These are phyloP conservation scores for Pterobdella sp. DNA, from an alignment of 2,888 invertebrate genomes.

Conservation along the genomic window DNA sequence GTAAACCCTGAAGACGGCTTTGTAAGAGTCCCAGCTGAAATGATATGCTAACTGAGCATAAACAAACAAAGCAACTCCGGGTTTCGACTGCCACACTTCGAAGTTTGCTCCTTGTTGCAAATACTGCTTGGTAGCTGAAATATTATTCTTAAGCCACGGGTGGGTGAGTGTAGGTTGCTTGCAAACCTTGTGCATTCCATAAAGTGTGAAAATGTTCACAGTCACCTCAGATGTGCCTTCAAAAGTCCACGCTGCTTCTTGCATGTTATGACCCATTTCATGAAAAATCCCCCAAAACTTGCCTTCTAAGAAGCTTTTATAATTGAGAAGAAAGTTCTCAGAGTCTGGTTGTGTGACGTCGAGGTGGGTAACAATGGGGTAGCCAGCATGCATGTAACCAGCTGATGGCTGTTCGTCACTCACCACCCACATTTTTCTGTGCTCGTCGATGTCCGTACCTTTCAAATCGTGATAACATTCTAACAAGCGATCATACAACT, in stretches of 20 bases:
- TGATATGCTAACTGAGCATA: constrained; percentile 39
- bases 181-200: constrained; percentile 37
- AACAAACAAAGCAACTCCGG: constrained; percentile 36
- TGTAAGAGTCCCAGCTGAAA: constrained; percentile 39
- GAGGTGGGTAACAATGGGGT: constrained; percentile 39
- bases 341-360: constrained; percentile 34
- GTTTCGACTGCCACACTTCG: constrained; percentile 35
- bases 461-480: constrained; percentile 35
- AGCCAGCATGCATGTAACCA: constrained; percentile 40
- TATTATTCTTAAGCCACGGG: constrained; percentile 34
- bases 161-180: constrained; percentile 35
- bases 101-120: constrained; percentile 34
- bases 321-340: constrained; percentile 35
- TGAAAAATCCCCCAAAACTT: constrained; percentile 40
- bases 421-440: constrained; percentile 36
- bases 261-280: constrained; percentile 42
- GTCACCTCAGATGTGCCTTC: constrained; percentile 38
- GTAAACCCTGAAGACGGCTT: constrained; percentile 34
- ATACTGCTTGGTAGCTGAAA: constrained; percentile 31
- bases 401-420: constrained; percentile 36
- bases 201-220: constrained; percentile 40
- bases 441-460: constrained; percentile 29
- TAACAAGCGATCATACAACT: constrained; percentile 38
- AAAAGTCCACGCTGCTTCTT: constrained; percentile 39
- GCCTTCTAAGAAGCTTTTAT: constrained; percentile 29